Evolutionary conservation across 2,797 vertebrate species (phyloP).

Genomic region (Chaetodon trifasciatus): DNA sequence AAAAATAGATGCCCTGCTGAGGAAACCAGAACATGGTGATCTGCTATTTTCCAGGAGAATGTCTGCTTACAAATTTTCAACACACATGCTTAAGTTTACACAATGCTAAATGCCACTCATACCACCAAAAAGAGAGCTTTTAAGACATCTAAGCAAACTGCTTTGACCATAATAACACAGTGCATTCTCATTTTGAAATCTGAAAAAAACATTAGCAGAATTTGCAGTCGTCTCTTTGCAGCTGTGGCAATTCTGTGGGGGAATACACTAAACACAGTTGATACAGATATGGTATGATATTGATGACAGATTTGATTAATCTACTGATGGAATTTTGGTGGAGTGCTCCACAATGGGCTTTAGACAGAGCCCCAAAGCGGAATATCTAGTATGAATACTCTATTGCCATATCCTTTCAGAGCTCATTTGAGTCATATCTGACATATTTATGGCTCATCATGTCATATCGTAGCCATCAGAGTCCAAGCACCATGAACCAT

Average conservation of each 20-base stretch:
- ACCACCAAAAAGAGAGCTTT: conserved; percentile 8
- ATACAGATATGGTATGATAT: conserved; percentile 79
- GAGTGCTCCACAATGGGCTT: conserved; percentile 70
- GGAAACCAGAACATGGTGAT: conserved; percentile 50
- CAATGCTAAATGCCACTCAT: conserved; percentile 7
- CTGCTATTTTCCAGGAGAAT: conserved; percentile 69
- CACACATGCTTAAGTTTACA: no score
- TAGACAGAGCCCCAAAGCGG: conserved; percentile 70
- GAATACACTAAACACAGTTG: conserved; percentile 54
- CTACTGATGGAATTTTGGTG: conserved; percentile 69
- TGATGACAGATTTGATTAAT: conserved; percentile 82
- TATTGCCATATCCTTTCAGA: conserved; percentile 77
- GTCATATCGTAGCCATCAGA: conserved; percentile 81
- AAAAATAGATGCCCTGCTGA: conserved; percentile 27
- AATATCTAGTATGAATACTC: conserved; percentile 74
- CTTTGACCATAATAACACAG: background rate
- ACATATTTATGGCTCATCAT: conserved; percentile 85
- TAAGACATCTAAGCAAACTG: conserved; percentile 43
- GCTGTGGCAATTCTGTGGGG: conserved; percentile 39
- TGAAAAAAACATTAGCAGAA: conserved; percentile 22
- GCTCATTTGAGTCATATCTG: conserved; percentile 82
- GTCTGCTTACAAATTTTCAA: conserved; percentile 50
- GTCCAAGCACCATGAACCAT: conserved; percentile 82
- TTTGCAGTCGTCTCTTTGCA: conserved; percentile 25
- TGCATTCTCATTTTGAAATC: conserved; percentile 37